A percentile compares a stretch with the other conserved stretches of the same genome.
These are phyloP conservation scores for Reticulitermes lucifugus DNA, from an alignment of 2,888 invertebrate species.

Conservation along the genomic window DNA sequence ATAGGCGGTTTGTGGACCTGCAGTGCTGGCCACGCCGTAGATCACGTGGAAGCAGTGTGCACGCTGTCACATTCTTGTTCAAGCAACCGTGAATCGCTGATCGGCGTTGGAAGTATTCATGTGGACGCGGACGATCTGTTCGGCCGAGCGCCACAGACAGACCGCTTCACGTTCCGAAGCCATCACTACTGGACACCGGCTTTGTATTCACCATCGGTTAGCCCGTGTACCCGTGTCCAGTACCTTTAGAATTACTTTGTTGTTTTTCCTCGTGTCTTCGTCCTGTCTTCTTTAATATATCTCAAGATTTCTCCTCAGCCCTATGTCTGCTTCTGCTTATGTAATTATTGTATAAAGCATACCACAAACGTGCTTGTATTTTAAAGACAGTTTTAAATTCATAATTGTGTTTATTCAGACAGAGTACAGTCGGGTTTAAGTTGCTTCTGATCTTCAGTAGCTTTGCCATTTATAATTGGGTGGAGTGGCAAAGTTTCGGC, in stretches of 20 bases:
- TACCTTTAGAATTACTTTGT: background rate
- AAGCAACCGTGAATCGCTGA: too few species aligned
- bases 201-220: background rate
- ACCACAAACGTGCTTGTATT: background rate
- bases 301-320: too few species aligned
- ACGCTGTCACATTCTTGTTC: too few species aligned
- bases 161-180: slow-evolving; percentile 19
- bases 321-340: background rate
- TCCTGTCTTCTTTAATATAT: background rate
- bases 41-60: too few species aligned
- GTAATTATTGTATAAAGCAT: background rate
- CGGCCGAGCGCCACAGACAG: background rate
- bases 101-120: too few species aligned
- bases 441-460: too few species aligned
- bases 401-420: too few species aligned
- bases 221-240: background rate
- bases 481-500: too few species aligned
- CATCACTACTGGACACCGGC: slow-evolving; percentile 14
- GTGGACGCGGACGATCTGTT: background rate
- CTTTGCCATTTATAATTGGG: too few species aligned
- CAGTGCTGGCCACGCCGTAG: too few species aligned
- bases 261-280: background rate
- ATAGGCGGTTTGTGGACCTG: too few species aligned
- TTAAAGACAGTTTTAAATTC: background rate
- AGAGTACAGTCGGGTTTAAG: too few species aligned